A percentile compares a stretch with the other conserved stretches of the same genome.
Evolutionary conservation across 2,797 vertebrate species (phyloP).

Genomic region (Chaetodon trifasciatus): DNA sequence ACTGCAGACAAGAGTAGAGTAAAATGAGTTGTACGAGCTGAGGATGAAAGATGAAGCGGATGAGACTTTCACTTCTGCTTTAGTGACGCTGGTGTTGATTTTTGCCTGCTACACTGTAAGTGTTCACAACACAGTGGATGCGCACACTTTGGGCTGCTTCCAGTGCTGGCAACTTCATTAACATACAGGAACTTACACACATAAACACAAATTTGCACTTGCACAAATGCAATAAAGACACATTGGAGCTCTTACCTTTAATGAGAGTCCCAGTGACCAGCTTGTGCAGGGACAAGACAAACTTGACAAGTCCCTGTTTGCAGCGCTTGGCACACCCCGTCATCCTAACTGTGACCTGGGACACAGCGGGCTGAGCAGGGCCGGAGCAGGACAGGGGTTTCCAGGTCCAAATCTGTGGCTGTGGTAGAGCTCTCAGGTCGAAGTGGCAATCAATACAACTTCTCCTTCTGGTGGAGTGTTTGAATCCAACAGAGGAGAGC

Average conservation of each 20-base stretch:
- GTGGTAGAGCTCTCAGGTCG: conserved; percentile 18
- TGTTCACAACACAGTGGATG: background rate
- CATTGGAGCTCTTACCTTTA: conserved; percentile 85
- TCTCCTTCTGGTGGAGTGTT: conserved; percentile 45
- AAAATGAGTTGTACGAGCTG: conserved; percentile 39
- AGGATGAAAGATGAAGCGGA: conserved; percentile 41
- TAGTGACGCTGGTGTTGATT: conserved; percentile 9
- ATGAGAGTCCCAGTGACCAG: conserved; percentile 92
- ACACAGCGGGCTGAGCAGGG: conserved; percentile 50
- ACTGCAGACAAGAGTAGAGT: conserved; percentile 40
- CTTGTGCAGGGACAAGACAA: conserved; percentile 89
- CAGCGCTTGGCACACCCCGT: conserved; percentile 91
- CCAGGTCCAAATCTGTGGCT: conserved; percentile 42
- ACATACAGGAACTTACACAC: background rate
- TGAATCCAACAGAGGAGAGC: conserved; percentile 37
- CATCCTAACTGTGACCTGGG: conserved; percentile 83
- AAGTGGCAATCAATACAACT: conserved; percentile 39
- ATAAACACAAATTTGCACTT: background rate
- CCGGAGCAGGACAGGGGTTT: conserved; percentile 34
- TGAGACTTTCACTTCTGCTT: conserved; percentile 38
- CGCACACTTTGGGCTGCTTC: background rate
- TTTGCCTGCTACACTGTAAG: background rate
- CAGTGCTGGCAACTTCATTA: background rate
- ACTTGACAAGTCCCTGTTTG: conserved; percentile 92
- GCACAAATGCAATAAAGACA: conserved; percentile 6